Percentiles rank a stretch among this genome's conserved stretches.
Evolutionary conservation across 2,113 vertebrate species (phyloP).

Genomic region (Irena cyanogastra): DNA sequence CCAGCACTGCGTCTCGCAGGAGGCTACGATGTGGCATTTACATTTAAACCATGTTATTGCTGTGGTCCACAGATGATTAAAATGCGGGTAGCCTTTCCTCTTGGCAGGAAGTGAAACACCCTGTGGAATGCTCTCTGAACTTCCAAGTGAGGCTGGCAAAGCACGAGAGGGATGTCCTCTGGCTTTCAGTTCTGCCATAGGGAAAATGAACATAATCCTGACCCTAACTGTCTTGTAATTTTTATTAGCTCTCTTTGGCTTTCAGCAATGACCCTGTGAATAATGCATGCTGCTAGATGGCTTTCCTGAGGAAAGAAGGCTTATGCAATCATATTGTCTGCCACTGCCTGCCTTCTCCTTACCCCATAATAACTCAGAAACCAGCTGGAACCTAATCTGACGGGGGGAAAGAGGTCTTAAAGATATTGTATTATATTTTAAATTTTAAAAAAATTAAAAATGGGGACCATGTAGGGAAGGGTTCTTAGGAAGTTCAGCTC

Average conservation of each 20-base stretch:
- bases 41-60: not conserved
- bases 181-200: not conserved
- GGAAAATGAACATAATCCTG: not conserved
- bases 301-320: constrained; percentile 40
- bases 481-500: not conserved
- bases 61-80: not conserved
- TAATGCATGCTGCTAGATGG: constrained; percentile 53
- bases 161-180: not conserved
- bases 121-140: not conserved
- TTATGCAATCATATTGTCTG: constrained; percentile 22
- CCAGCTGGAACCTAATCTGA: not conserved
- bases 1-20: not conserved
- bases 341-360: not conserved
- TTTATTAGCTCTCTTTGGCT: constrained; percentile 40
- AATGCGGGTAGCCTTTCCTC: not conserved
- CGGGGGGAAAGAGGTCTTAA: not conserved
- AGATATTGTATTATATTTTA: not conserved
- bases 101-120: not conserved
- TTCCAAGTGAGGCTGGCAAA: not conserved
- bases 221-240: constrained; percentile 10
- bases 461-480: not conserved
- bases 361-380: not conserved
- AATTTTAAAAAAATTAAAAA: not conserved
- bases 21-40: not conserved
- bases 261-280: constrained; percentile 19